Conservation (phyloP, 1,140 invertebrate genomes). For the Drosophila navojoa region DNA sequence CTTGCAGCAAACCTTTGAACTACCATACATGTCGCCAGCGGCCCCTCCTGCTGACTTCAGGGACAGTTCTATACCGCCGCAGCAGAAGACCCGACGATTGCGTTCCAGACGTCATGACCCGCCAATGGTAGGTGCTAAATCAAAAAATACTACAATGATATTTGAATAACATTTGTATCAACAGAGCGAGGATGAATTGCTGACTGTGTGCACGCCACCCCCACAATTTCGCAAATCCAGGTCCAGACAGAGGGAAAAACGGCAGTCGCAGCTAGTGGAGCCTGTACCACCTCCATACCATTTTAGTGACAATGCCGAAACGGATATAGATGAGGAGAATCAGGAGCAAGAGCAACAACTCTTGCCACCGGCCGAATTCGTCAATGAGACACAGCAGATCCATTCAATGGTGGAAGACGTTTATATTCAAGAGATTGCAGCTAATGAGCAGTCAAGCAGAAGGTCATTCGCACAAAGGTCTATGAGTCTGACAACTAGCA, state of each 20-base stretch:
- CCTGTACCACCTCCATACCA: background rate
- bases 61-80: slow-evolving; percentile 1
- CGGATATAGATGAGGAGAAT: no score
- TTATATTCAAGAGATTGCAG: background rate
- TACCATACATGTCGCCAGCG: background rate
- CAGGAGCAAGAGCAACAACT: no score
- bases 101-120: background rate
- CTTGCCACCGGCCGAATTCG: background rate
- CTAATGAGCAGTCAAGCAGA: slow-evolving; percentile 43
- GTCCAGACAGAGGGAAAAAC: background rate
- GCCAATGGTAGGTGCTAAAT: background rate
- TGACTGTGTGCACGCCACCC: slow-evolving; percentile 22
- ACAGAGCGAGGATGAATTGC: slow-evolving; percentile 20
- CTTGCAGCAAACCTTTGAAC: background rate
- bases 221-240: slow-evolving; percentile 17
- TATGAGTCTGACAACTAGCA: background rate
- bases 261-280: background rate
- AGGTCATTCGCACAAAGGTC: slow-evolving; percentile 21
- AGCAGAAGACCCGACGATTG: background rate
- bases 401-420: no score
- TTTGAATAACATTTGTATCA: background rate
- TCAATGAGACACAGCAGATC: no score
- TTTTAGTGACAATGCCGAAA: slow-evolving; percentile 8
- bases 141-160: background rate
- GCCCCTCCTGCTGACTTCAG: slow-evolving; percentile 8